Evolutionary conservation across 2,888 invertebrate genomes (phyloP).

Genomic region (Ochropacha duplaris): DNA sequence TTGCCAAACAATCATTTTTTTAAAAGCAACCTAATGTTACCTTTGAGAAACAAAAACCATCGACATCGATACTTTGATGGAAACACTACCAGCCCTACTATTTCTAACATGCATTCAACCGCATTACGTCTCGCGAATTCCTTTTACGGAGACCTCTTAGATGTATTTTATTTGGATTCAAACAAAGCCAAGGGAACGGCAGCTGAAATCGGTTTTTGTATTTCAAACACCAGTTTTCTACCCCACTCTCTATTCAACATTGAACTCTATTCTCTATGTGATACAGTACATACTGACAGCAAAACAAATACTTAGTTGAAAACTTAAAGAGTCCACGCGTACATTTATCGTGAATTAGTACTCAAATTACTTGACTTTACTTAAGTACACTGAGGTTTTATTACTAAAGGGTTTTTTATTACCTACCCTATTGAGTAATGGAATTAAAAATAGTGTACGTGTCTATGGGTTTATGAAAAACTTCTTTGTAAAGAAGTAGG

Average conservation of each 20-base stretch:
- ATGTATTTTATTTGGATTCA: slow-evolving; percentile 69
- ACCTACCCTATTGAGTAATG: slow-evolving; percentile 37
- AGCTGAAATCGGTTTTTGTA: slow-evolving; percentile 68
- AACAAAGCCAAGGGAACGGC: slow-evolving; percentile 63
- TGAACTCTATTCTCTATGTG: slow-evolving; percentile 6
- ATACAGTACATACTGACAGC: slow-evolving; percentile 8
- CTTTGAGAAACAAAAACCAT: no score
- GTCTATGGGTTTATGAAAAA: slow-evolving; percentile 37
- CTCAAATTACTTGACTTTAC: slow-evolving; percentile 74
- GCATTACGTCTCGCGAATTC: slow-evolving; percentile 73
- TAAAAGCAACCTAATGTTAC: no score
- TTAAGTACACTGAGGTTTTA: slow-evolving; percentile 50
- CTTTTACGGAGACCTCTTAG: slow-evolving; percentile 63
- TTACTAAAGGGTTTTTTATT: slow-evolving; percentile 53
- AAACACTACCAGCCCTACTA: slow-evolving; percentile 32
- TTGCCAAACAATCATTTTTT: no score
- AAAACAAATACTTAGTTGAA: not conserved
- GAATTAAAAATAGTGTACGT: slow-evolving; percentile 69
- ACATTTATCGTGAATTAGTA: slow-evolving; percentile 56
- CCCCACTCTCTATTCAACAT: slow-evolving; percentile 5
- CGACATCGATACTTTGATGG: slow-evolving; percentile 9
- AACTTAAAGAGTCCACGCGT: slow-evolving; percentile 30
- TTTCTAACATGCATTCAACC: slow-evolving; percentile 65
- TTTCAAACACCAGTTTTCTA: slow-evolving; percentile 26
- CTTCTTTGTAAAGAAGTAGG: slow-evolving; percentile 29